These are phyloP conservation scores for Oreortyx pictus DNA, from an alignment of 2,797 vertebrate genomes.

Conservation along the genomic window DNA sequence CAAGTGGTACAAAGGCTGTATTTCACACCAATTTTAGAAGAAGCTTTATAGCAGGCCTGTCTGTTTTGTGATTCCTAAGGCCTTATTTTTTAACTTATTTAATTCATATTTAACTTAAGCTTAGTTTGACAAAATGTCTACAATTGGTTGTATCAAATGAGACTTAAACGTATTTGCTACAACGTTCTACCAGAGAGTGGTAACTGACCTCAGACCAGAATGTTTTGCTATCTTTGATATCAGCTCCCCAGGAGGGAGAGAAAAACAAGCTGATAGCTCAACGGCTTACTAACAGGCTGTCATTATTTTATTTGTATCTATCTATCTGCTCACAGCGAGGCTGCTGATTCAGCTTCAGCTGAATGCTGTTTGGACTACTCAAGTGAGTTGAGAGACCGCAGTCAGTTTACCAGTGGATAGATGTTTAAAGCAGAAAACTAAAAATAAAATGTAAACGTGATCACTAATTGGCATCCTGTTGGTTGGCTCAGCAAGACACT, in stretches of 20 bases:
- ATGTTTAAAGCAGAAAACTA: background rate
- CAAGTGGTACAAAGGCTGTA: background rate
- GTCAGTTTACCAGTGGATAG: background rate
- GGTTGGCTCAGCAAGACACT: slow-evolving; percentile 17
- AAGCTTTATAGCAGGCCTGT: background rate
- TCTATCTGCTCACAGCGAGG: background rate
- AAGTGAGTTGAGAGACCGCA: background rate
- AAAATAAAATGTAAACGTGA: slow-evolving; percentile 31
- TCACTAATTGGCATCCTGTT: slow-evolving; percentile 52
- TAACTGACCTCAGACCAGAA: background rate
- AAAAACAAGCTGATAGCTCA: background rate
- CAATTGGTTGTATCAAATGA: background rate
- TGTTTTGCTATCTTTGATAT: background rate
- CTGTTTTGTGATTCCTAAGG: background rate
- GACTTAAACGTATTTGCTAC: background rate
- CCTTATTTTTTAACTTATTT: background rate
- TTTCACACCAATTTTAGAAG: background rate
- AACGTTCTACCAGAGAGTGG: background rate
- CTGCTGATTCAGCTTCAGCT: background rate
- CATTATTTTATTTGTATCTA: background rate
- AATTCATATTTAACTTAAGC: background rate
- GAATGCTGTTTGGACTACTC: background rate
- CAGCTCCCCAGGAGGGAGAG: background rate
- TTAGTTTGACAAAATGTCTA: background rate
- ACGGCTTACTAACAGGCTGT: background rate